These are phyloP conservation scores for Aleiodes testaceus DNA, from an alignment of 2,888 invertebrate species.

Conservation along the genomic window DNA sequence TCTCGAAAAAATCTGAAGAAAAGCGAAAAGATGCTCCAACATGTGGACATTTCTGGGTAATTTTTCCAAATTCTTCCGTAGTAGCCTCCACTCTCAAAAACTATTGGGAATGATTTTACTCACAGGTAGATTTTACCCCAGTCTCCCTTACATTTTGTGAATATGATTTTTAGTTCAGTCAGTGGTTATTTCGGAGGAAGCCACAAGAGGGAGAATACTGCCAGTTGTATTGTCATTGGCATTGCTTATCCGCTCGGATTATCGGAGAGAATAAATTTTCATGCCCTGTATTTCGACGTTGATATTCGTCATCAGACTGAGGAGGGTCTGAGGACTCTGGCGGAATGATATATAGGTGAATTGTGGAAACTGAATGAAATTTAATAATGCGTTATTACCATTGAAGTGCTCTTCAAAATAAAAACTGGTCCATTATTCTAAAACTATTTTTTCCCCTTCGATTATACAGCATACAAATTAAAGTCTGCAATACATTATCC, in stretches of 20 bases:
- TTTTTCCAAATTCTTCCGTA: too few relatives aligned
- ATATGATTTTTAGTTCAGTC: conserved; percentile 11
- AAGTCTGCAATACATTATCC: too few relatives aligned
- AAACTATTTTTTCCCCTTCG: too few relatives aligned
- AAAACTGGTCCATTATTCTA: too few relatives aligned
- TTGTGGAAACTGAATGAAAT: conserved; percentile 12
- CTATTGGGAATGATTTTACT: too few relatives aligned
- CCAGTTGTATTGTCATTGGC: conserved; percentile 51
- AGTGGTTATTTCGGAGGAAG: conserved; percentile 19
- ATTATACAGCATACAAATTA: too few relatives aligned
- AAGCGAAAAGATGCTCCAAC: too few relatives aligned
- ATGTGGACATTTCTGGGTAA: too few relatives aligned
- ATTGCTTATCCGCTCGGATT: conserved; percentile 56
- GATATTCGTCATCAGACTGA: conserved; percentile 42
- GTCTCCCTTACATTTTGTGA: not conserved
- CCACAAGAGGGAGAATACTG: conserved; percentile 36
- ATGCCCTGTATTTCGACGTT: conserved; percentile 50
- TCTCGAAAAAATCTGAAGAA: not conserved
- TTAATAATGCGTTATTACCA: conserved; percentile 11
- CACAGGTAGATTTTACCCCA: too few relatives aligned
- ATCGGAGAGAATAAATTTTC: conserved; percentile 56
- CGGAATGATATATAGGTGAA: conserved; percentile 13
- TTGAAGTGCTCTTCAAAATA: too few relatives aligned
- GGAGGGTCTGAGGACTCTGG: conserved; percentile 14
- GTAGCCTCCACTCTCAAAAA: too few relatives aligned